Evolutionary conservation across 1,140 invertebrate species (phyloP).

Genomic region (Pseudomyrmex cubaensis): DNA sequence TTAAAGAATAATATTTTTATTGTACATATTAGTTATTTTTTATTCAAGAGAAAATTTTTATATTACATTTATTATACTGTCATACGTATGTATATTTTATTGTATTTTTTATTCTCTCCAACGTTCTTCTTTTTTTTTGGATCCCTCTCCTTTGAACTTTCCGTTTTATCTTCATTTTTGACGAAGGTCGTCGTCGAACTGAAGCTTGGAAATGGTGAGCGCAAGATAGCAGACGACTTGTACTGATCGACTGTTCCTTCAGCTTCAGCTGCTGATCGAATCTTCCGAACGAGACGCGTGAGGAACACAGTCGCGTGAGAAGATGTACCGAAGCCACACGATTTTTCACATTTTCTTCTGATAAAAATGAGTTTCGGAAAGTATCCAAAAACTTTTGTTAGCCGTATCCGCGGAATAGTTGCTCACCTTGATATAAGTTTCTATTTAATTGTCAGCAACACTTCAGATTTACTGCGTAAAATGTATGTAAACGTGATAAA

Average conservation of each 20-base stretch:
- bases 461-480: not conserved
- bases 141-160: not conserved
- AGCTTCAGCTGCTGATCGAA: not conserved
- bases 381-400: not conserved
- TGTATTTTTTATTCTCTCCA: not conserved
- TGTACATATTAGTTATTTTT: too few relatives aligned
- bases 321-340: not conserved
- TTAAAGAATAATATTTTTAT: too few relatives aligned
- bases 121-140: not conserved
- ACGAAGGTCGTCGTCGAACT: constrained; percentile 7
- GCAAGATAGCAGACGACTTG: constrained; percentile 1
- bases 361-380: not conserved
- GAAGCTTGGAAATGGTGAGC: not conserved
- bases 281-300: not conserved
- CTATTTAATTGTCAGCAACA: not conserved
- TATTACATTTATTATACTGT: not conserved
- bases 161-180: constrained; percentile 13
- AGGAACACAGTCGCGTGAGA: not conserved
- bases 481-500: constrained; percentile 8
- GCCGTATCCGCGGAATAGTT: not conserved
- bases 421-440: not conserved
- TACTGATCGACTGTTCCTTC: constrained; percentile 2
- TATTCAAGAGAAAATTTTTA: too few relatives aligned
- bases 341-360: not conserved
- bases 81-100: not conserved